A percentile compares a stretch with the other conserved stretches of the same genome.
phyloP scores from a whole-genome alignment of 2,888 invertebrate genomes.

The Galerucella pusilla region DNA sequence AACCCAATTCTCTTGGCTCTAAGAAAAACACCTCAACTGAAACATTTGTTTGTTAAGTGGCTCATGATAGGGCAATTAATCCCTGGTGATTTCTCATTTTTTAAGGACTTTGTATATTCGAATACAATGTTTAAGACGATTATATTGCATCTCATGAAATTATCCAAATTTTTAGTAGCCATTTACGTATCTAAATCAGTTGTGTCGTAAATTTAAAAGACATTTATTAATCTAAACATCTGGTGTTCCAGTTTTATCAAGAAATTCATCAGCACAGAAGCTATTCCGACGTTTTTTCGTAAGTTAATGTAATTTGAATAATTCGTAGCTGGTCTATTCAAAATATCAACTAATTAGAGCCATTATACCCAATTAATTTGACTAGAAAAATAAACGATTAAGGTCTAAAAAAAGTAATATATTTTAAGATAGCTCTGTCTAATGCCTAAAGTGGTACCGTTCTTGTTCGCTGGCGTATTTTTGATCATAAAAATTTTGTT shows the following conservation, averaged over 20 bases:
- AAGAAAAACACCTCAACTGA: too few relatives aligned
- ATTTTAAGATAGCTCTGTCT: constrained; percentile 29
- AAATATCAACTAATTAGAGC: constrained; percentile 24
- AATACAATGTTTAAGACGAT: too few relatives aligned
- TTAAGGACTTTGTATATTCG: too few relatives aligned
- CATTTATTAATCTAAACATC: not conserved
- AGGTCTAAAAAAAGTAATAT: constrained; percentile 14
- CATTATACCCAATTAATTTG: constrained; percentile 31
- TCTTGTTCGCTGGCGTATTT: constrained; percentile 20
- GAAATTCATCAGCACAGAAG: not conserved
- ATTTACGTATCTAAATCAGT: not conserved
- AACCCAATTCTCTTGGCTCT: too few relatives aligned
- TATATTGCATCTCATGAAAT: not conserved
- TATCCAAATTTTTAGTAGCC: not conserved
- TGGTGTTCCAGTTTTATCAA: not conserved
- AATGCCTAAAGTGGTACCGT: constrained; percentile 16
- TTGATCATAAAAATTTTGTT: constrained; percentile 27
- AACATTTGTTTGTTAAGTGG: too few relatives aligned
- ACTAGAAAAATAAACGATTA: constrained; percentile 17
- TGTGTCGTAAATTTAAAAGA: not conserved
- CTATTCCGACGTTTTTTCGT: not conserved
- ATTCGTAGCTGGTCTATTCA: constrained; percentile 19
- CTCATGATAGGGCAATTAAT: too few relatives aligned
- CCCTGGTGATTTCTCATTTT: too few relatives aligned
- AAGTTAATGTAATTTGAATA: constrained; percentile 10